Evolutionary conservation across 1,140 invertebrate species (phyloP).

Genomic region (Drosophila pandora): DNA sequence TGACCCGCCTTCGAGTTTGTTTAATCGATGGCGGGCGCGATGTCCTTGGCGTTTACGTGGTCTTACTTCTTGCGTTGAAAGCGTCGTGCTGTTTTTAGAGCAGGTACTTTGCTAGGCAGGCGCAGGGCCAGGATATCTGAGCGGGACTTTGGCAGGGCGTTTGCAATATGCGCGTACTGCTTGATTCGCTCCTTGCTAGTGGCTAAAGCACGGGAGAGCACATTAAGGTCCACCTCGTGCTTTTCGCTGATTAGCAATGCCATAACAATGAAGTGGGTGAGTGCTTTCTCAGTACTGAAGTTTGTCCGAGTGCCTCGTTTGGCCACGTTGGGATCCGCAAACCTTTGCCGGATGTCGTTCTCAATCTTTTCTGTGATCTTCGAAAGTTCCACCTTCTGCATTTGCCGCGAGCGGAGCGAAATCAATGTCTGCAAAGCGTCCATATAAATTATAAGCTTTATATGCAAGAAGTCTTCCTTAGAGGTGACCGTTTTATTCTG

Average conservation of each 20-base stretch:
- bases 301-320: constrained; percentile 61
- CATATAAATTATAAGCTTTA: constrained; percentile 80
- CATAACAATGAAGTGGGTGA: constrained; percentile 79
- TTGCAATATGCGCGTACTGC: constrained; percentile 73
- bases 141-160: constrained; percentile 63
- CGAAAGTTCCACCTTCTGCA: constrained; percentile 65
- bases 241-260: constrained; percentile 68
- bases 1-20: constrained; percentile 40
- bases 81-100: constrained; percentile 26
- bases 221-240: constrained; percentile 57
- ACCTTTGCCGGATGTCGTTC: constrained; percentile 74
- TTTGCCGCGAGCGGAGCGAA: constrained; percentile 54
- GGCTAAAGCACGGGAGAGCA: constrained; percentile 54
- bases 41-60: constrained; percentile 19
- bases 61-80: constrained; percentile 65
- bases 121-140: constrained; percentile 55
- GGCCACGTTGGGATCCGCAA: constrained; percentile 63
- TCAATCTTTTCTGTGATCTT: constrained; percentile 77
- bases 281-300: constrained; percentile 70
- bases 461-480: constrained; percentile 52
- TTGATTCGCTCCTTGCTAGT: constrained; percentile 67
- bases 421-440: constrained; percentile 71
- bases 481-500: constrained; percentile 41
- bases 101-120: constrained; percentile 69
- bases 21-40: constrained; percentile 58